Evolutionary conservation across 2,113 vertebrate species (phyloP).

Genomic region (Macquaria australasica): DNA sequence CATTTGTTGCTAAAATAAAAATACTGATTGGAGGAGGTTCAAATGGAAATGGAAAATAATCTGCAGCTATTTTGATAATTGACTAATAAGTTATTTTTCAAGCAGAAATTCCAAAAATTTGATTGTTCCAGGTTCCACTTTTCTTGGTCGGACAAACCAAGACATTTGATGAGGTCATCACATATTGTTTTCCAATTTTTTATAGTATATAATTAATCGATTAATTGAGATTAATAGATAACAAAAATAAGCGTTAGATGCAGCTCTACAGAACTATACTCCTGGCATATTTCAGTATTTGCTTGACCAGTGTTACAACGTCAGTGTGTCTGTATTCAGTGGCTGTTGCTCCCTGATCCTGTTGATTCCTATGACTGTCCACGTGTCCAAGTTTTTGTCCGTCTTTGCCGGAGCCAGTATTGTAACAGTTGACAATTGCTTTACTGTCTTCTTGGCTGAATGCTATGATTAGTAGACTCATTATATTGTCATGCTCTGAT

Average conservation of each 20-base stretch:
- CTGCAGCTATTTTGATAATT: too few species aligned
- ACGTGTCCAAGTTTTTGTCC: constrained; percentile 10
- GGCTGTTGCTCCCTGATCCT: neutral
- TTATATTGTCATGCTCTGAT: constrained; percentile 79
- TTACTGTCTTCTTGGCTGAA: constrained; percentile 57
- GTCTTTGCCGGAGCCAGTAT: constrained; percentile 4
- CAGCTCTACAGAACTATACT: neutral
- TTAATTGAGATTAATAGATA: too few species aligned
- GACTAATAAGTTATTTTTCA: too few species aligned
- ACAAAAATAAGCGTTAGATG: too few species aligned
- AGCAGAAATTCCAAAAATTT: too few species aligned
- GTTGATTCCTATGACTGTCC: neutral
- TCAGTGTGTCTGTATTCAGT: neutral
- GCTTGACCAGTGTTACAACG: neutral
- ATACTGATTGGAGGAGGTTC: neutral
- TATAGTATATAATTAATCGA: too few species aligned
- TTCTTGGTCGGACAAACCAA: too few species aligned
- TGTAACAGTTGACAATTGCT: constrained; percentile 58
- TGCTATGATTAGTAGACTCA: constrained; percentile 79
- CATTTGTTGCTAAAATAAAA: neutral
- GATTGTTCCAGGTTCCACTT: too few species aligned
- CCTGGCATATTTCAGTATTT: neutral
- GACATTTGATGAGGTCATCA: too few species aligned
- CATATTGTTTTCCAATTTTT: too few species aligned
- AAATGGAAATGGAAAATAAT: too few species aligned